Evolutionary conservation across 1,140 invertebrate species (phyloP), one percentile per base, ranked within the genome.

Genomic region (Lordiphosa stackelbergi): DNA sequence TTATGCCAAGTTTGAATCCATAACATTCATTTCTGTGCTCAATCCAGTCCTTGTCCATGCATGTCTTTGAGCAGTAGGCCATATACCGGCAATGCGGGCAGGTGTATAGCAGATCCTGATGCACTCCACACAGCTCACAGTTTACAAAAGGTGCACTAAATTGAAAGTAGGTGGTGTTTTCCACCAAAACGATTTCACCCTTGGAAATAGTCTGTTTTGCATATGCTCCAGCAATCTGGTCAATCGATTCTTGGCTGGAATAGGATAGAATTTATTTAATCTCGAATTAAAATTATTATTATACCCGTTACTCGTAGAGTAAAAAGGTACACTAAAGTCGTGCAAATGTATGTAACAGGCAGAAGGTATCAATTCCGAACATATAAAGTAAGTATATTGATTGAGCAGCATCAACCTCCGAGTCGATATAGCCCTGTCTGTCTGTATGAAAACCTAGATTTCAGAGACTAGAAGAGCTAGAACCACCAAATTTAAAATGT

Each of bases 131-230:
- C 31, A 38, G 9, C 12, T 53, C 56, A 24, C 71, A 74, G 34
- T 75, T 75, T 0, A 53, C 19, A 22, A 74, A 74, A 7, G 72
- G 66, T 4, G 53, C 40, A 22, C 55, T 60, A 7, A 66, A 70
- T 38, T 74, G 54, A 36, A 66, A 70, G 22, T 22, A 36, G 2
- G 9, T 31, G 4, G 43, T 52, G 4, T 48, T 13, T 10, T 60
- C 55, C 7, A 41, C 19, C 6, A 69, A 11, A 2, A 70, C 46
- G 5, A 69, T 28, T 46, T 59, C 22, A n/a, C 43, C 55, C 24
- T 57, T 56, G n/a, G 36, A 28, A 16, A 75, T 66, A 2, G 13
- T n/a, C 7, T 8, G 7, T 2, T 22, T 12, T 4, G 72, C 55
- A 7, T 36, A 28, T 0, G 62, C 40, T 8, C 36, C 34, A 2